These are phyloP conservation scores for Entomobrya multifasciata DNA, from an alignment of 2,888 invertebrate genomes.

Conservation along the genomic window DNA sequence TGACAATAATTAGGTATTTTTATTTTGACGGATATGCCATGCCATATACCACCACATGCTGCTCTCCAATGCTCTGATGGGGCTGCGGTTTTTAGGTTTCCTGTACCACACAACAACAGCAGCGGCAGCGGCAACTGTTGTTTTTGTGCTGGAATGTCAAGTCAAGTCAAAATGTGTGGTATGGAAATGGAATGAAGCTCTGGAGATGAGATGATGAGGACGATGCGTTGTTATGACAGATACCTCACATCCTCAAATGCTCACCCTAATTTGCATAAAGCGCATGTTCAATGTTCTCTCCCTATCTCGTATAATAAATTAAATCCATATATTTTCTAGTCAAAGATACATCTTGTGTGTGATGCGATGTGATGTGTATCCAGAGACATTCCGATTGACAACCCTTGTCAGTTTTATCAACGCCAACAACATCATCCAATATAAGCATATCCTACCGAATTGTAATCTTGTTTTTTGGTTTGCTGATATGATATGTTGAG, in stretches of 20 bases:
- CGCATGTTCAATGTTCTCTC: background rate
- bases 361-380: background rate
- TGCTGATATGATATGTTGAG: background rate
- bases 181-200: too few species aligned
- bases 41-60: slow-evolving; percentile 48
- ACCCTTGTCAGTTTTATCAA: slow-evolving; percentile 28
- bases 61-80: background rate
- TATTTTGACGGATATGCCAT: slow-evolving; percentile 15
- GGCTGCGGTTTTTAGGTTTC: background rate
- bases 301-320: background rate
- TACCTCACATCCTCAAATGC: slow-evolving; percentile 18
- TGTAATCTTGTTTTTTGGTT: background rate
- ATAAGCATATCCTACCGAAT: background rate
- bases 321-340: background rate
- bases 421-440: slow-evolving; percentile 17
- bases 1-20: too few species aligned
- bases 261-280: slow-evolving; percentile 17
- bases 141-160: slow-evolving; percentile 29
- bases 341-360: background rate
- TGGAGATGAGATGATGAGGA: too few species aligned
- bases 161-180: too few species aligned
- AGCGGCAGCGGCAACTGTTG: too few species aligned
- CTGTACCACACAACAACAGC: background rate
- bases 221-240: slow-evolving; percentile 24
- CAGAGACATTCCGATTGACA: slow-evolving; percentile 20